phyloP scores from a whole-genome alignment of 2,888 invertebrate genomes.

The Gymnosoma rotundatum region DNA sequence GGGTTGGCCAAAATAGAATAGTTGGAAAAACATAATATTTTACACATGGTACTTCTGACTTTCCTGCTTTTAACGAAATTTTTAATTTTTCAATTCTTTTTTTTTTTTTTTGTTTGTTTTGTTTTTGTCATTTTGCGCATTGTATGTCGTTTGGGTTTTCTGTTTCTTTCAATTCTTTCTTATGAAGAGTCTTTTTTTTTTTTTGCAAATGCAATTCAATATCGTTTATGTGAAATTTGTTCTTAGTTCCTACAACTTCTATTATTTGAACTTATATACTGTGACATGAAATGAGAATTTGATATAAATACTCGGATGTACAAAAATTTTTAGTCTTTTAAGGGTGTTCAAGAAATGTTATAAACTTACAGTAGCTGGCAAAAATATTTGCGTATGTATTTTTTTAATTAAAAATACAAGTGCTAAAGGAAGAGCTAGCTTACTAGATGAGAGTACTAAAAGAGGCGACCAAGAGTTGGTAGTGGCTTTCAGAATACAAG shows the following conservation, averaged over 20 bases:
- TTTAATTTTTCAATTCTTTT: conserved; percentile 8
- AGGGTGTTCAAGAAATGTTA: conserved; percentile 2
- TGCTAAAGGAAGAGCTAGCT: no score
- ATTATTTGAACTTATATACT: conserved; percentile 48
- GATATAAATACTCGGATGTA: background rate
- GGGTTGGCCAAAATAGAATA: conserved; percentile 59
- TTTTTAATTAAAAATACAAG: no score
- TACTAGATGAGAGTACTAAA: no score
- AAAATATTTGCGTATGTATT: no score
- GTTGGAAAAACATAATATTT: conserved; percentile 45
- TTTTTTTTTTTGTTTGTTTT: no score
- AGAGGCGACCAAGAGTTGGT: no score
- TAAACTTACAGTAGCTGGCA: no score
- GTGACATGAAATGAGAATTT: conserved; percentile 57
- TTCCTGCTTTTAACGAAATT: conserved; percentile 42
- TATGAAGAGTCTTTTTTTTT: conserved; percentile 31
- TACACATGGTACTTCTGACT: conserved; percentile 7
- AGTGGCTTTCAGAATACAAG: no score
- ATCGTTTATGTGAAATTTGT: conserved; percentile 26
- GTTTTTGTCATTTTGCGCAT: conserved; percentile 46
- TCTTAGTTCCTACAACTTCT: conserved; percentile 38
- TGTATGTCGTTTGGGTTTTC: conserved; percentile 60
- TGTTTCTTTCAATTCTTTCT: conserved; percentile 33
- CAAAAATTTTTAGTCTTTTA: background rate
- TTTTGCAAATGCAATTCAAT: conserved; percentile 56